Conservation (phyloP, 2,888 invertebrate genomes). For the Iphiclides podalirius region DNA sequence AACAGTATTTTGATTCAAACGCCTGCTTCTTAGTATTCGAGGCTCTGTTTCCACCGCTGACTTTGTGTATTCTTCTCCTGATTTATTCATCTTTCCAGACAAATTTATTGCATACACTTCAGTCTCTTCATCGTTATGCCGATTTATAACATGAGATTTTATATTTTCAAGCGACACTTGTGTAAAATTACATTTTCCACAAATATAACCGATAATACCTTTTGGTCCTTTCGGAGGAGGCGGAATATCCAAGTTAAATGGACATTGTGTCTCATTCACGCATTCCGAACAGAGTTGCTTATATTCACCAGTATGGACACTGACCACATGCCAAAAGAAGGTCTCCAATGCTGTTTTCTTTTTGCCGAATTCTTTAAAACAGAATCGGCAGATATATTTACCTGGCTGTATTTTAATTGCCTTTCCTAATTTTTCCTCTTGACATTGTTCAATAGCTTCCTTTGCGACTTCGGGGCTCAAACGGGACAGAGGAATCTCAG, state of each 20-base stretch:
- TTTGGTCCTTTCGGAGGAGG: conserved; percentile 58
- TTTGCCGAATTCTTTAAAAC: conserved; percentile 56
- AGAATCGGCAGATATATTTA: conserved; percentile 65
- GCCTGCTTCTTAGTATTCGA: conserved; percentile 45
- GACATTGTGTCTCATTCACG: conserved; percentile 47
- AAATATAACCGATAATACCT: conserved; percentile 81
- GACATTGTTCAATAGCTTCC: conserved; percentile 77
- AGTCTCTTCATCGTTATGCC: conserved; percentile 73
- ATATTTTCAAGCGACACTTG: conserved; percentile 83
- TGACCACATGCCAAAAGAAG: conserved; percentile 86
- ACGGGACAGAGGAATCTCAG: conserved; percentile 83
- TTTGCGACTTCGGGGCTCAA: conserved; percentile 73
- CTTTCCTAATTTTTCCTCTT: conserved; percentile 52
- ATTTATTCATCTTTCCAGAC: conserved; percentile 49
- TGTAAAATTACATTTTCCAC: conserved; percentile 86
- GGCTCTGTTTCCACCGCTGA: conserved; percentile 31
- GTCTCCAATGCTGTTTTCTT: conserved; percentile 50
- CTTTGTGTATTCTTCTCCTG: conserved; percentile 30
- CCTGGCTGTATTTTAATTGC: conserved; percentile 39
- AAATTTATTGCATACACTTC: conserved; percentile 68
- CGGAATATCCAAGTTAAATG: conserved; percentile 61
- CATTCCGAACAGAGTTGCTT: conserved; percentile 84
- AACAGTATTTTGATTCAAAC: conserved; percentile 40
- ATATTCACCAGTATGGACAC: conserved; percentile 89
- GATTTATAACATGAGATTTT: conserved; percentile 80